Evolutionary conservation across 2,797 vertebrate genomes (phyloP).

Genomic region (Nannoperca australis): DNA sequence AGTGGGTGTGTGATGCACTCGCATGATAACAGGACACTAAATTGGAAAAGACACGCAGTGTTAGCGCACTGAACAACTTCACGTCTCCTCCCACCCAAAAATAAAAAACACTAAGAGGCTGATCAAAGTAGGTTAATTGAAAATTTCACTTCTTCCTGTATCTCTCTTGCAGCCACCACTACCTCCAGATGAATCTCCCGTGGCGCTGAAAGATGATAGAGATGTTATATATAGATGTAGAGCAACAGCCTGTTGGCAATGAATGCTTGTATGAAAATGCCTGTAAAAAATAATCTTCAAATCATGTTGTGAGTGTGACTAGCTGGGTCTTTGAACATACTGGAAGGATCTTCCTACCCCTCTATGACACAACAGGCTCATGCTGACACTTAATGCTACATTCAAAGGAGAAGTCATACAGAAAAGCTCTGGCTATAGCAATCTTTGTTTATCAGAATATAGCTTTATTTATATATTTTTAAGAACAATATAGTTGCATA

Average conservation of each 20-base stretch:
- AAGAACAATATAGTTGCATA: no score
- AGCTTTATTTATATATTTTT: not conserved
- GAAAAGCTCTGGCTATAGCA: not conserved
- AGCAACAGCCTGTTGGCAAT: slow-evolving; percentile 68
- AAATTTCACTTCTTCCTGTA: slow-evolving; percentile 59
- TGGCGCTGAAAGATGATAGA: slow-evolving; percentile 54
- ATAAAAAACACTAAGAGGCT: slow-evolving; percentile 41
- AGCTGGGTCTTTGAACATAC: slow-evolving; percentile 55
- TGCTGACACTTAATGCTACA: slow-evolving; percentile 15
- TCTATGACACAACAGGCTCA: slow-evolving; percentile 36
- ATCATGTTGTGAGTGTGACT: slow-evolving; percentile 67
- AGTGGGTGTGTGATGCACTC: slow-evolving; percentile 69
- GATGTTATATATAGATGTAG: slow-evolving; percentile 73
- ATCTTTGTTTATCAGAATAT: not conserved
- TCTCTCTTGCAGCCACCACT: slow-evolving; percentile 19
- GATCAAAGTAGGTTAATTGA: slow-evolving; percentile 80
- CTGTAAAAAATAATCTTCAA: slow-evolving; percentile 64
- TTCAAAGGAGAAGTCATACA: slow-evolving; percentile 12
- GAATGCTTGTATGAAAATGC: slow-evolving; percentile 49
- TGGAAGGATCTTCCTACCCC: slow-evolving; percentile 38
- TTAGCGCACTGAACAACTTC: slow-evolving; percentile 36
- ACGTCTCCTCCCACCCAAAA: slow-evolving; percentile 40
- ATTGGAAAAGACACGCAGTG: slow-evolving; percentile 64
- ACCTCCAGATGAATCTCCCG: slow-evolving; percentile 62
- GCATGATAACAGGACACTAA: slow-evolving; percentile 63